A percentile compares a stretch with the other conserved stretches of the same genome.
Conservation (phyloP, 2,888 invertebrate genomes). For the Ormyrus thymus region DNA sequence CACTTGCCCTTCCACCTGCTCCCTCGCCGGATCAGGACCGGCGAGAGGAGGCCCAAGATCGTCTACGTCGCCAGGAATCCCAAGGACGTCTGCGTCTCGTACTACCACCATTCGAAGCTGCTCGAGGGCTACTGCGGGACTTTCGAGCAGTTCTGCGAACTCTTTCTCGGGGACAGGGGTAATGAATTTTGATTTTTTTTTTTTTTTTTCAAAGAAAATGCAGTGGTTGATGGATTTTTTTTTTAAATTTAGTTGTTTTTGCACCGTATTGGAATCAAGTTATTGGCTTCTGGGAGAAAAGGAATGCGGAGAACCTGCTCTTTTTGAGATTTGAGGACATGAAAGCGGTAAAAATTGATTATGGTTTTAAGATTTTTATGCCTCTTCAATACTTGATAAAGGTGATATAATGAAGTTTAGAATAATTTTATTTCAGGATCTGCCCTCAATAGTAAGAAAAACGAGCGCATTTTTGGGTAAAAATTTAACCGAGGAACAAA, state of each 20-base stretch:
- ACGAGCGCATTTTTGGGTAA: slow-evolving; percentile 77
- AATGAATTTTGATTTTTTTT: background rate
- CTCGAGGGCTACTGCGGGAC: slow-evolving; percentile 77
- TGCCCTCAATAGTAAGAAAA: slow-evolving; percentile 58
- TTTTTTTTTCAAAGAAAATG: background rate
- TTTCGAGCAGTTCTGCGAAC: slow-evolving; percentile 79
- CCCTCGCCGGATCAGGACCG: slow-evolving; percentile 75
- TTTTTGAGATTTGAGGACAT: slow-evolving; percentile 68
- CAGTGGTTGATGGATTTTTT: background rate
- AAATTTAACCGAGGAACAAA: slow-evolving; percentile 74
- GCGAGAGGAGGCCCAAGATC: slow-evolving; percentile 76
- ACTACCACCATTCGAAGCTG: slow-evolving; percentile 81
- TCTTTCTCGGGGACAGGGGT: slow-evolving; percentile 79
- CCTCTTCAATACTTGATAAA: background rate
- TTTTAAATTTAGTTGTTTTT: slow-evolving; percentile 57
- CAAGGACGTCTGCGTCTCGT: slow-evolving; percentile 83
- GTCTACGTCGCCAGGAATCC: slow-evolving; percentile 85
- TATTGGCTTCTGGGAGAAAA: slow-evolving; percentile 61
- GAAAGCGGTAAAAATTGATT: slow-evolving; percentile 55
- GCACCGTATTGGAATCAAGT: slow-evolving; percentile 67
- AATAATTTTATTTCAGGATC: slow-evolving; percentile 19
- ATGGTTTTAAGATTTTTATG: too few species aligned
- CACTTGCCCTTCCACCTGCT: slow-evolving; percentile 80
- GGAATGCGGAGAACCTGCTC: slow-evolving; percentile 60
- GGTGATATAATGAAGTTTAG: slow-evolving; percentile 53